Evolutionary conservation across 2,113 vertebrate species (phyloP).

Genomic region (Syngnathoides biaculeatus): DNA sequence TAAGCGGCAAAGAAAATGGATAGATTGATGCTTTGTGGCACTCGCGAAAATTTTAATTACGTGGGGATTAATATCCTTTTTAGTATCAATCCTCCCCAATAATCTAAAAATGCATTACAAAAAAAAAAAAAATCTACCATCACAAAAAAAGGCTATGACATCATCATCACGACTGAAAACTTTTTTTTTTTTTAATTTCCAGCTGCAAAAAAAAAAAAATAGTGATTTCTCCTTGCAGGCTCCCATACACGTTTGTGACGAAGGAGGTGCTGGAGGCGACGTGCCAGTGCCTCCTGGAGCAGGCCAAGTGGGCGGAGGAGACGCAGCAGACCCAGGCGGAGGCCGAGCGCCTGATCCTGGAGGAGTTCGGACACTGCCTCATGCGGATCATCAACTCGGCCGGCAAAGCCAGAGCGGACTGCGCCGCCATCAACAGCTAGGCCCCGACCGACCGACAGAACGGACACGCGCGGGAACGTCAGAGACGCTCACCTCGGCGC

Average conservation of each 20-base stretch:
- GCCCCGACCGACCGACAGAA: slow-evolving; percentile 26
- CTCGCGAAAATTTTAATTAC: too few species aligned
- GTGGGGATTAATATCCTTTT: too few species aligned
- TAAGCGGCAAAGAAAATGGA: too few species aligned
- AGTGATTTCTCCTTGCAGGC: slow-evolving; percentile 61
- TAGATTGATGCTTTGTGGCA: too few species aligned
- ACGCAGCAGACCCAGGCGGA: slow-evolving; percentile 81
- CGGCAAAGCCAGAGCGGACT: slow-evolving; percentile 91
- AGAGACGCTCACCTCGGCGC: background rate
- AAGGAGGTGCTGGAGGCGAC: slow-evolving; percentile 96
- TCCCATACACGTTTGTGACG: slow-evolving; percentile 94
- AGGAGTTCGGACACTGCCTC: slow-evolving; percentile 97
- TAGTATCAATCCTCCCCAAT: too few species aligned
- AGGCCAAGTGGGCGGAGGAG: slow-evolving; percentile 88
- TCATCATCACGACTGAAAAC: too few species aligned
- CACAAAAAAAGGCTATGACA: too few species aligned
- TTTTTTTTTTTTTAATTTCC: too few species aligned
- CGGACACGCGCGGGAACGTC: background rate
- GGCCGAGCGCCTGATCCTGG: slow-evolving; percentile 90
- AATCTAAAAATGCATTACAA: too few species aligned
- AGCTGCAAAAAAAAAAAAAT: background rate
- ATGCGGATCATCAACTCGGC: slow-evolving; percentile 96
- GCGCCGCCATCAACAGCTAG: slow-evolving; percentile 89
- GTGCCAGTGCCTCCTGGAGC: slow-evolving; percentile 90
- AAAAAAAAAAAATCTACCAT: too few species aligned